These are phyloP conservation scores for Atherix ibis DNA, from an alignment of 2,888 invertebrate genomes.

Conservation along the genomic window DNA sequence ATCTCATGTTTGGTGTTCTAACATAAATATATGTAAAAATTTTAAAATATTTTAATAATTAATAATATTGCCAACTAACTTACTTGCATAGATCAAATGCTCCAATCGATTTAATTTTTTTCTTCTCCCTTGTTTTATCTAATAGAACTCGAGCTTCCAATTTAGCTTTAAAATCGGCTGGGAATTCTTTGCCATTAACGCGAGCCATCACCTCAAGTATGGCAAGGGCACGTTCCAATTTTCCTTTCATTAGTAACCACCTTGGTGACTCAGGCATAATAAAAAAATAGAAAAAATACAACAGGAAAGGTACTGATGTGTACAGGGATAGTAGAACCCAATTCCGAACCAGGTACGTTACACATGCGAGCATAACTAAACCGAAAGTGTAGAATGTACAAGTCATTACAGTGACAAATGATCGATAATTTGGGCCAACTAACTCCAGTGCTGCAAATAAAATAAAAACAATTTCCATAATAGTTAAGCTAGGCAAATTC, in stretches of 20 bases:
- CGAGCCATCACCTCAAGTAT: slow-evolving; percentile 63
- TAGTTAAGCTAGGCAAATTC: background rate
- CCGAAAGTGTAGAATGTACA: slow-evolving; percentile 82
- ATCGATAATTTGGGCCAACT: slow-evolving; percentile 80
- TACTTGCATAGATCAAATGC: slow-evolving; percentile 28
- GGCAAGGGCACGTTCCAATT: slow-evolving; percentile 63
- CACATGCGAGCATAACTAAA: slow-evolving; percentile 61
- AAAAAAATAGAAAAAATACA: slow-evolving; percentile 73
- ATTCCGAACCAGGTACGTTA: slow-evolving; percentile 71
- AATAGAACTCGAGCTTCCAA: slow-evolving; percentile 55
- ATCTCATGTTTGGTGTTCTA: slow-evolving; percentile 73
- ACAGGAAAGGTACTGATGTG: slow-evolving; percentile 70
- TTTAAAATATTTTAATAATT: slow-evolving; percentile 1
- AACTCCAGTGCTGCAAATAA: slow-evolving; percentile 63
- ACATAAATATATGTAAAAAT: no score
- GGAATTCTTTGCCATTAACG: slow-evolving; percentile 61
- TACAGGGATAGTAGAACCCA: slow-evolving; percentile 69
- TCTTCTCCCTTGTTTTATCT: slow-evolving; percentile 42
- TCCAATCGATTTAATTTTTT: slow-evolving; percentile 32
- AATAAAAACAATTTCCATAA: slow-evolving; percentile 5
- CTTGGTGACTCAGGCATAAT: slow-evolving; percentile 81
- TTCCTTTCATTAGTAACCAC: slow-evolving; percentile 74
- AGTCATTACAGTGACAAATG: slow-evolving; percentile 84
- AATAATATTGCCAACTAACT: slow-evolving; percentile 1
- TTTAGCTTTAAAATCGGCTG: slow-evolving; percentile 53